Evolutionary conservation across 1,140 invertebrate species (phyloP), one percentile per base, ranked within the genome.

Genomic region (Brachionus plicatilis): DNA sequence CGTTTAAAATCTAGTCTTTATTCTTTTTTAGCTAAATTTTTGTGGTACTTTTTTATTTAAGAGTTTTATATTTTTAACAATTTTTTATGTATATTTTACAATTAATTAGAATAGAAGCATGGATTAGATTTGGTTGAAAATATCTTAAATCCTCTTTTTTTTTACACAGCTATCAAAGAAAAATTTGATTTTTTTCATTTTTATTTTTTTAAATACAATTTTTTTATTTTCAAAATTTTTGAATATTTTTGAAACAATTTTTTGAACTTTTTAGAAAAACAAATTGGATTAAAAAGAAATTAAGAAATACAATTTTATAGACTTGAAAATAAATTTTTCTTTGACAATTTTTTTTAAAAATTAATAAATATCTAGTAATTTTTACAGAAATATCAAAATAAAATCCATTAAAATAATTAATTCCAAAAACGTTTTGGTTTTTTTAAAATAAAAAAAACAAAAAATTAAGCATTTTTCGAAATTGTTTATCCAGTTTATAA

Each of bases 1-100:
- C 20, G 33, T 24, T 45, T 47, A 17, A 9, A 76, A 29, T 76
- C 72, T 76, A 76, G 45, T 76, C 72, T 76, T 76, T 11, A 45
- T 75, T 75, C 20, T 76, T 76, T 75, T 50, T 50, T 76, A 14
- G 11, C 43, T 76, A 27, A 47, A 47, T 76, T 76, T 76, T 76
- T 75, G 8, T 75, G n/a, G 24, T 27, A 50, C 14, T 50, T 50
- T 76, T 76, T 72, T 72, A 41, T 17, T 43, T 14, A 14, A 33
- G 33, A 33, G 27, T 33, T 29, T 68, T 33, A 68, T 33, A 20
- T 45, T 75, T 75, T 47, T 24, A 20, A 43, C 20, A 75, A 75
- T 43, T 75, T 72, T 47, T 47, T 47, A 47, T 47, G 60, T 65
- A 65, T 11, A n/a, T 65, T 29, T 70, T 37, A 37, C 12, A 60